Evolutionary conservation across 2,113 vertebrate genomes (phyloP).

Genomic region (Jacana jacana): DNA sequence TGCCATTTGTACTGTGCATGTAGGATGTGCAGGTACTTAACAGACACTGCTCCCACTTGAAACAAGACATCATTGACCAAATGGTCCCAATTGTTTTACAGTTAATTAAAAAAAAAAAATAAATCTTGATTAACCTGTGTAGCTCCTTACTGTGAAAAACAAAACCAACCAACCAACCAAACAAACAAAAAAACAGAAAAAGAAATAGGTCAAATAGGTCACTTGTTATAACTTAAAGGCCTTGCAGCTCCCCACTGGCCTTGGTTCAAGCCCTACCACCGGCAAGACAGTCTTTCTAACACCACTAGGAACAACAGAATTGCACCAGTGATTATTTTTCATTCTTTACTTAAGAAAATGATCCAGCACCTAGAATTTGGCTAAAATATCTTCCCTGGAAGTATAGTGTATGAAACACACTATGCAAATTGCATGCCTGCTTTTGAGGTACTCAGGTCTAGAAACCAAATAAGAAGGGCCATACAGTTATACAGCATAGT

Average conservation of each 20-base stretch:
- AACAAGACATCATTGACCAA: neutral
- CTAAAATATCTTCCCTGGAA: neutral
- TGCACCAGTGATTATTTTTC: neutral
- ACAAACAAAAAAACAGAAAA: neutral
- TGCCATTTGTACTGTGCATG: neutral
- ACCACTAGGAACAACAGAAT: neutral
- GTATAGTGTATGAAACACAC: neutral
- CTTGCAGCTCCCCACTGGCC: neutral
- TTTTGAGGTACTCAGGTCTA: neutral
- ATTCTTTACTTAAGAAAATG: neutral
- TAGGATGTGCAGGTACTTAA: neutral
- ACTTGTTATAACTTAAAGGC: neutral
- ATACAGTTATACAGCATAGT: neutral
- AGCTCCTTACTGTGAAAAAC: neutral
- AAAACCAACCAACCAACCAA: too few relatives aligned
- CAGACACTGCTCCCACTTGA: neutral
- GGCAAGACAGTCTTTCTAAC: neutral
- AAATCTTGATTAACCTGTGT: neutral
- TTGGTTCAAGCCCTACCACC: neutral
- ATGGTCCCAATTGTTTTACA: neutral
- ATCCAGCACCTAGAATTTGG: neutral
- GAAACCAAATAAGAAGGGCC: neutral
- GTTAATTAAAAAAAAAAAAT: neutral
- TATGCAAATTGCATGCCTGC: rapidly evolving
- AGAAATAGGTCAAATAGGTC: neutral